These are phyloP conservation scores for Gobio occitaniae DNA, from an alignment of 2,797 vertebrate species.

Conservation along the genomic window DNA sequence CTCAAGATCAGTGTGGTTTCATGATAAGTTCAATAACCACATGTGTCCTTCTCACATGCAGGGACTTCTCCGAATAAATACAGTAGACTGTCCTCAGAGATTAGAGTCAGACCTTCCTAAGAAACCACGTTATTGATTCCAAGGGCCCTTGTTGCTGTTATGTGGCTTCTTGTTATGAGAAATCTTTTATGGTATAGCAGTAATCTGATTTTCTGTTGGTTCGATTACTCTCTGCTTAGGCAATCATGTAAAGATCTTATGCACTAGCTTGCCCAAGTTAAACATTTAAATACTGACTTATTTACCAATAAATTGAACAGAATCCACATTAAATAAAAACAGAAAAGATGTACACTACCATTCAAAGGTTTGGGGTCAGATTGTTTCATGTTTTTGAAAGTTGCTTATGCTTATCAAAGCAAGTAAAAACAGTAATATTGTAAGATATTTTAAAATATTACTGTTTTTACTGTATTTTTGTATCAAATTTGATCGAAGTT, in stretches of 20 bases:
- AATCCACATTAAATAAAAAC: neutral
- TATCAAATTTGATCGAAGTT: neutral
- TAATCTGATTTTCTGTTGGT: conserved; percentile 36
- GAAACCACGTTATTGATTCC: conserved; percentile 44
- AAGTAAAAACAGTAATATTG: neutral
- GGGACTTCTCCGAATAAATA: conserved; percentile 22
- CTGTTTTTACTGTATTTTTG: neutral
- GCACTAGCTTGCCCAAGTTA: conserved; percentile 15
- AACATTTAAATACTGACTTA: neutral
- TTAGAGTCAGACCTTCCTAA: conserved; percentile 10
- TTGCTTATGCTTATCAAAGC: neutral
- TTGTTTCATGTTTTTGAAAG: neutral
- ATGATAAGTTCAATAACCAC: conserved; percentile 45
- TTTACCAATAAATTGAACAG: neutral
- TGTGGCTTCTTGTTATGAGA: conserved; percentile 38
- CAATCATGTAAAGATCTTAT: conserved; percentile 29
- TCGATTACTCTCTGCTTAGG: conserved; percentile 12
- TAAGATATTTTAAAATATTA: neutral
- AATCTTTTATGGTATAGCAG: conserved; percentile 15
- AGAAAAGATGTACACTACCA: too few species aligned
- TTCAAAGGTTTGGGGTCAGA: neutral
- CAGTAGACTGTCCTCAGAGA: conserved; percentile 37
- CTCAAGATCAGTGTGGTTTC: conserved; percentile 39
- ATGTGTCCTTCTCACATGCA: conserved; percentile 33
- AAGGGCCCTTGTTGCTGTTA: conserved; percentile 13